phyloP scores from a whole-genome alignment of 1,140 invertebrate genomes.

The Drosophila murphyi region DNA sequence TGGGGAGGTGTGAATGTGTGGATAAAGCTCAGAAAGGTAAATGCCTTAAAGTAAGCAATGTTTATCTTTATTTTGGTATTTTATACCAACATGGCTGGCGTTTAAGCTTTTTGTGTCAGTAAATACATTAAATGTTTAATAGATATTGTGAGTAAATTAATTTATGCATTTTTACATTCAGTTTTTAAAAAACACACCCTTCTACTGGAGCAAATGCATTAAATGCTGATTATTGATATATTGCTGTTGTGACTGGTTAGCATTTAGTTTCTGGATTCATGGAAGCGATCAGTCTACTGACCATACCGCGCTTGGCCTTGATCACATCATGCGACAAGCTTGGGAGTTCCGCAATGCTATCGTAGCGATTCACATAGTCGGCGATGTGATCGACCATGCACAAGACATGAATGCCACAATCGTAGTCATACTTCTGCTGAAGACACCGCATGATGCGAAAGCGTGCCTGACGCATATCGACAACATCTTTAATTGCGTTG shows the following conservation, averaged over 20 bases:
- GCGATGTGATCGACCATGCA: conserved; percentile 89
- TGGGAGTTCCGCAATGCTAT: conserved; percentile 60
- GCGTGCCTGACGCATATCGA: conserved; percentile 62
- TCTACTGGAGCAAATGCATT: too few species aligned
- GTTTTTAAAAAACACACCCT: too few species aligned
- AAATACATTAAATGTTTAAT: too few species aligned
- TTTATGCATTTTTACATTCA: too few species aligned
- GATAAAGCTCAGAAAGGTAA: too few species aligned
- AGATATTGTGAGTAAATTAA: too few species aligned
- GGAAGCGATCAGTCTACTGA: conserved; percentile 84
- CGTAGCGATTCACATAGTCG: conserved; percentile 85
- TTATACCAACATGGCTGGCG: too few species aligned
- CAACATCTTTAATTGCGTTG: conserved; percentile 55
- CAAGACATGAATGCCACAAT: conserved; percentile 92
- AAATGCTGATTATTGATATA: too few species aligned
- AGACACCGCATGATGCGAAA: conserved; percentile 86
- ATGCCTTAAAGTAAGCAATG: background rate
- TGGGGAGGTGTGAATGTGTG: background rate
- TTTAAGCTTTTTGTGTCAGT: too few species aligned
- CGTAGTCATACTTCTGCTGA: conserved; percentile 91
- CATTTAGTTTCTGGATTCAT: conserved; percentile 51
- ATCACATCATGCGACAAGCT: conserved; percentile 81
- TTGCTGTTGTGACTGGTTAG: background rate
- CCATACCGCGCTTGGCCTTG: conserved; percentile 85
- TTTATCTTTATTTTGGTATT: background rate